Conservation (phyloP, 1,140 invertebrate species). For the Gonioctena quinquepunctata region DNA sequence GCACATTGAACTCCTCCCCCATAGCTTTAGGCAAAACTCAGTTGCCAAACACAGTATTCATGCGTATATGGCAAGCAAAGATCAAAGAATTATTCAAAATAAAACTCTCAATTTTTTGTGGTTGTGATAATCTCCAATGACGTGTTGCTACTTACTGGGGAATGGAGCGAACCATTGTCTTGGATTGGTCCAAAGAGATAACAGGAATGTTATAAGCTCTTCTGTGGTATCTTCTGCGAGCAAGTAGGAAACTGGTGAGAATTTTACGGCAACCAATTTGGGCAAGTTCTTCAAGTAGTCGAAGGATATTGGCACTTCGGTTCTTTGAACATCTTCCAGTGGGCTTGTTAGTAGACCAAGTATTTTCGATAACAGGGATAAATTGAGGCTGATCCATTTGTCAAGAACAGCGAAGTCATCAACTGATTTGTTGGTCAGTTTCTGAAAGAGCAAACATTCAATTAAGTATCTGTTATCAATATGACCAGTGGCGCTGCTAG, state of each 20-base stretch:
- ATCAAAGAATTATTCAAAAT: too few species aligned
- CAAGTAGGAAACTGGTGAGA: conserved; percentile 65
- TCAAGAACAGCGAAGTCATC: conserved; percentile 62
- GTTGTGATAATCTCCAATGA: too few species aligned
- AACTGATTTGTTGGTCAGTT: conserved; percentile 57
- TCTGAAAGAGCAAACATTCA: too few species aligned
- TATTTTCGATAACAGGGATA: conserved; percentile 52
- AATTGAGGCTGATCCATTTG: conserved; percentile 58
- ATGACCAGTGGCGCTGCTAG: too few species aligned
- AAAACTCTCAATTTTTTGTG: too few species aligned
- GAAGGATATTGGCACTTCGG: conserved; percentile 29
- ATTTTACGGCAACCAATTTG: conserved; percentile 55
- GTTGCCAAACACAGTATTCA: too few species aligned
- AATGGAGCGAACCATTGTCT: conserved; percentile 63
- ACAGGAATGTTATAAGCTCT: conserved; percentile 24
- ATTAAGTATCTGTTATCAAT: too few species aligned
- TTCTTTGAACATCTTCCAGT: background rate
- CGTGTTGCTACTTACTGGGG: conserved; percentile 48
- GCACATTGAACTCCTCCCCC: too few species aligned
- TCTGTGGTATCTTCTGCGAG: conserved; percentile 59
- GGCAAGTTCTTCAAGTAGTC: conserved; percentile 52
- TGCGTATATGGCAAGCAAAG: too few species aligned
- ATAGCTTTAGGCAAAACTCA: too few species aligned
- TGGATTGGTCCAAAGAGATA: conserved; percentile 51
- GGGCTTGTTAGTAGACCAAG: conserved; percentile 13